Base-by-base conservation (phyloP, 2,888 invertebrate genomes). In the Epinotia nisella region DNA sequence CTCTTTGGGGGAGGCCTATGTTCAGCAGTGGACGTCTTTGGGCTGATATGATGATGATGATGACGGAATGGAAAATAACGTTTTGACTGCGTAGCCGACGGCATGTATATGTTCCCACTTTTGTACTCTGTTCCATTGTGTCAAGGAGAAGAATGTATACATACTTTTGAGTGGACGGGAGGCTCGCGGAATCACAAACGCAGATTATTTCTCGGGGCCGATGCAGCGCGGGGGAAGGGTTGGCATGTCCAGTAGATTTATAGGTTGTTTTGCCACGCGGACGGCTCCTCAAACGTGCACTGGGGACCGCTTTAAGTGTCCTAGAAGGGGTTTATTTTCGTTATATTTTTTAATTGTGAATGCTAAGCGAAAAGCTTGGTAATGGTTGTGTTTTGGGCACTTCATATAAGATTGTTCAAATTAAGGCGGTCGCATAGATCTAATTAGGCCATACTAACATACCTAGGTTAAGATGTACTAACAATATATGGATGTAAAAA, bases 241-340 rank as follows among this genome's bases (percentile, higher is more conserved):
- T 67, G 72, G 67, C 72, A 62, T 72, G 72, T 72, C 67, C 72
- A 72, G 49, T 56, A 56, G 67, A 72, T 72, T 72, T 72, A 72
- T 72, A 39, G 72, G 49, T 68, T 72, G 72, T 72, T 72, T 72
- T 72, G 67, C 71, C 67, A 56, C 56, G 72, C 72, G 56, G 62
- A 72, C 72, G 72, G 72, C 67, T 72, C 56, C 72, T 72, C 72
- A 62, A 72, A 67, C 61, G 67, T 68, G 21, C 72, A 62, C 72
- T 49, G 17, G 72, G 72, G 72, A 58, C 56, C 72, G 68, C 62
- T 72, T 72, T 56, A 62, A 72, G 62, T 56, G 72, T 49, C 61
- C 49, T 55, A 67, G 17, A 53, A 61, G 13, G 56, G 35, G 55
- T 41, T 61, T 19, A 19, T 71, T 67, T 68, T 56, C 24, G 56